phyloP scores from a whole-genome alignment of 1,140 invertebrate species.

The Episyrphus balteatus region DNA sequence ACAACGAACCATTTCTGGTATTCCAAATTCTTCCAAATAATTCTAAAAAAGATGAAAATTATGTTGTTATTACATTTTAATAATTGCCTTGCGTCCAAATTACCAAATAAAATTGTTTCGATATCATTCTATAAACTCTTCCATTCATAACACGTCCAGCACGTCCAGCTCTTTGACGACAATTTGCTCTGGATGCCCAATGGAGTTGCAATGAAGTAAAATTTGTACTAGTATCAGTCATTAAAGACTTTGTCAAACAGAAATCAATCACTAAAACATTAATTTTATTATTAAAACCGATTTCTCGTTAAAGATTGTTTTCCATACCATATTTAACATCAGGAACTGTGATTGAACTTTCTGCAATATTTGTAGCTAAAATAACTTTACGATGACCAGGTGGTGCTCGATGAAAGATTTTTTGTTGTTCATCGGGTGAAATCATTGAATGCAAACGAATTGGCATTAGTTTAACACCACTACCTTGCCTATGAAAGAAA shows the following conservation, averaged over 20 bases:
- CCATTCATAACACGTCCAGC: conserved; percentile 79
- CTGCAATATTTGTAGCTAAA: conserved; percentile 91
- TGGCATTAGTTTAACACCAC: conserved; percentile 11
- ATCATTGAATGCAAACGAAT: conserved; percentile 32
- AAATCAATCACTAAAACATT: conserved; percentile 79
- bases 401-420: conserved; percentile 36
- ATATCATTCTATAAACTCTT: conserved; percentile 75
- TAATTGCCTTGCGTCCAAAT: neutral
- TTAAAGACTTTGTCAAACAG: conserved; percentile 77
- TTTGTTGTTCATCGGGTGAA: conserved; percentile 18
- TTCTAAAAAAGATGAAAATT: conserved; percentile 23
- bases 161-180: conserved; percentile 79
- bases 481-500: neutral
- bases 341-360: conserved; percentile 91
- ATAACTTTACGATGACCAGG: conserved; percentile 69
- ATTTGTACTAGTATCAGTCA: conserved; percentile 62
- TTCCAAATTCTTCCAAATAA: conserved; percentile 41
- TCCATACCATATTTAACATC: conserved; percentile 74
- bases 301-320: neutral
- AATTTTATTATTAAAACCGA: neutral
- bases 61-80: too few species aligned
- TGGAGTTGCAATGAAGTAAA: conserved; percentile 64
- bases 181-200: conserved; percentile 86
- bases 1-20: conserved; percentile 69
- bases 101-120: conserved; percentile 55